Conservation (phyloP, 1,140 invertebrate species). For the Araneus ventricosus region DNA sequence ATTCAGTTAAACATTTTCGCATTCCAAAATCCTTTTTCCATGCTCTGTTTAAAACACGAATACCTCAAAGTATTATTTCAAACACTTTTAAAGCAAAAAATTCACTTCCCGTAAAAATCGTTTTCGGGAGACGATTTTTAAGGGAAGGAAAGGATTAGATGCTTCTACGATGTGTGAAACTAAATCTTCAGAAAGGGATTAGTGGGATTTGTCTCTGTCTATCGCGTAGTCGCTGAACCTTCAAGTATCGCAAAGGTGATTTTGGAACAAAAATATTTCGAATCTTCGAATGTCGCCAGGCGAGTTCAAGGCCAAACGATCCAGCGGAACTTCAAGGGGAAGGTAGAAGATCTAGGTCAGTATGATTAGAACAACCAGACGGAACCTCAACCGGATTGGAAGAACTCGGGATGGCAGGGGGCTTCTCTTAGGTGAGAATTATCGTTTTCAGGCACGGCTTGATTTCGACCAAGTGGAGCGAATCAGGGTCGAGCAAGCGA, state of each 20-base stretch:
- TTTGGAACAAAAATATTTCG: neutral
- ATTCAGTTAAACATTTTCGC: neutral
- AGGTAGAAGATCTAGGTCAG: constrained; percentile 29
- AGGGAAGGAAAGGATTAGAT: neutral
- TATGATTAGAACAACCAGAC: constrained; percentile 39
- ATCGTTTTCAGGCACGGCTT: neutral
- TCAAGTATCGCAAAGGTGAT: neutral
- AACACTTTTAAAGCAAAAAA: neutral
- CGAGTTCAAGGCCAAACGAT: constrained; percentile 55
- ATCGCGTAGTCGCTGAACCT: neutral
- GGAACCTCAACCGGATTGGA: constrained; percentile 48
- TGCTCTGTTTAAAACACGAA: neutral
- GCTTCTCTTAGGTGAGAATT: neutral
- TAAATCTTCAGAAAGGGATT: neutral
- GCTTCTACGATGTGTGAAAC: neutral
- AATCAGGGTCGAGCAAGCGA: neutral
- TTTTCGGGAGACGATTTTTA: neutral
- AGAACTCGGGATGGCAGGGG: neutral
- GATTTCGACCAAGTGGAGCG: neutral
- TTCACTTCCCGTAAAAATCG: neutral
- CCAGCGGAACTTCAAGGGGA: neutral
- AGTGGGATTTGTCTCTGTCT: neutral
- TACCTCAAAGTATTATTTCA: neutral
- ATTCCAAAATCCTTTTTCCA: neutral
- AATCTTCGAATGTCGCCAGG: neutral